These are phyloP conservation scores for Poecile montanus DNA, from an alignment of 2,797 vertebrate species.

Conservation along the genomic window DNA sequence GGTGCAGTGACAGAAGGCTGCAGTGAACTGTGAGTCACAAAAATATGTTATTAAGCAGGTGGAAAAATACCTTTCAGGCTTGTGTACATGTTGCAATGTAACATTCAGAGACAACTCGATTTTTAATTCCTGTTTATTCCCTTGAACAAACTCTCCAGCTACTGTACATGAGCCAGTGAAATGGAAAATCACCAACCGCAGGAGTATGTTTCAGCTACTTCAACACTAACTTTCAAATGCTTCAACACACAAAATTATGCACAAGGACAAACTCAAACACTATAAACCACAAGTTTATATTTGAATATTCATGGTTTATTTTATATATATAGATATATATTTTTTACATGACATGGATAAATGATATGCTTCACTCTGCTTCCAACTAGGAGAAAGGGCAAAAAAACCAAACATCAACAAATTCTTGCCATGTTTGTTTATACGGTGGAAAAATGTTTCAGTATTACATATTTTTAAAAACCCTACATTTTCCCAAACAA, in stretches of 20 bases:
- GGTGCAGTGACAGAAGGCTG: slow-evolving; percentile 4
- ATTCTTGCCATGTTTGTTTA: neutral
- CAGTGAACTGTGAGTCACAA: neutral
- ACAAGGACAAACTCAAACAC: neutral
- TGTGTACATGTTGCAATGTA: neutral
- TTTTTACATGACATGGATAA: neutral
- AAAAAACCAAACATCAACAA: neutral
- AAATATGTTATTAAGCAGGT: slow-evolving; percentile 4
- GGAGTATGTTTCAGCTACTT: neutral
- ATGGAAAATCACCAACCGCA: neutral
- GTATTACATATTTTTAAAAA: neutral
- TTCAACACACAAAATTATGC: neutral
- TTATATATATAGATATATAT: too few species aligned
- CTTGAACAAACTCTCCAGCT: neutral
- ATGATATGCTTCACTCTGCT: neutral
- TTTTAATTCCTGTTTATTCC: slow-evolving; percentile 10
- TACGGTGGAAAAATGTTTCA: neutral
- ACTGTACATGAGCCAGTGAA: neutral
- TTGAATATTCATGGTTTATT: neutral
- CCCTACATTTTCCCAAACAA: neutral
- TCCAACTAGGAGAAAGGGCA: neutral
- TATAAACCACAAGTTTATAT: neutral
- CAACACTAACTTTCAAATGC: neutral
- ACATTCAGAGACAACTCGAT: neutral
- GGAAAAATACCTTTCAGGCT: slow-evolving; percentile 9